Percentiles rank a stretch among this genome's conserved stretches.
Evolutionary conservation across 2,888 invertebrate genomes (phyloP).

Genomic region (Norana najaformis): DNA sequence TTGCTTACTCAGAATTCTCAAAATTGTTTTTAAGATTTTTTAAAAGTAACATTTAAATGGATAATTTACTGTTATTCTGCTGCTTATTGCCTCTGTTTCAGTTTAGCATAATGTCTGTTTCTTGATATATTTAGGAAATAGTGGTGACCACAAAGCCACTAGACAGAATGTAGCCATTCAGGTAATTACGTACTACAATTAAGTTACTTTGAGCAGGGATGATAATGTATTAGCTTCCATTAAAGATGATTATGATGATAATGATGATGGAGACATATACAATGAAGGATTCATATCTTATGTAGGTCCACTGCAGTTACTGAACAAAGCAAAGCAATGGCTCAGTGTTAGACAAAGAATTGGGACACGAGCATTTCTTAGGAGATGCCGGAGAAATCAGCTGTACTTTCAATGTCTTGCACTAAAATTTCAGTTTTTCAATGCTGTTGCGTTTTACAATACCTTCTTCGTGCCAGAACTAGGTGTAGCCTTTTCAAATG

Average conservation of each 20-base stretch:
- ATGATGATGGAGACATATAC: too few relatives aligned
- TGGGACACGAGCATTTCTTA: too few relatives aligned
- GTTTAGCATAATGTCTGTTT: background rate
- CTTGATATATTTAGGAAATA: background rate
- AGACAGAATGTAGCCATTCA: slow-evolving; percentile 79
- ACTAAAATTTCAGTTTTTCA: too few relatives aligned
- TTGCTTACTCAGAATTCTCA: too few relatives aligned
- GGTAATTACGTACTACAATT: slow-evolving; percentile 47
- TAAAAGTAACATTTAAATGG: too few relatives aligned
- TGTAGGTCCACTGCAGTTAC: too few relatives aligned
- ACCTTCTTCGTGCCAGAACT: too few relatives aligned
- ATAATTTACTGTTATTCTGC: background rate
- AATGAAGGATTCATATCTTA: too few relatives aligned
- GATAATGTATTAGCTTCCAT: background rate
- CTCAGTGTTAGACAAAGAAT: too few relatives aligned
- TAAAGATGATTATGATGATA: background rate
- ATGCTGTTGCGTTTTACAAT: too few relatives aligned
- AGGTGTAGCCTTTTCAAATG: background rate
- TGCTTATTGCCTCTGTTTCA: background rate
- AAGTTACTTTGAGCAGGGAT: background rate
- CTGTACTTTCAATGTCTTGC: too few relatives aligned
- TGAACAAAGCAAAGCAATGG: background rate
- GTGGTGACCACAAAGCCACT: slow-evolving; percentile 62
- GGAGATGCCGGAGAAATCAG: too few relatives aligned
- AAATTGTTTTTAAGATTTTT: background rate